A percentile compares a stretch with the other conserved stretches of the same genome.
These are phyloP conservation scores for Podilymbus podiceps DNA, from an alignment of 2,113 vertebrate genomes.

Conservation along the genomic window DNA sequence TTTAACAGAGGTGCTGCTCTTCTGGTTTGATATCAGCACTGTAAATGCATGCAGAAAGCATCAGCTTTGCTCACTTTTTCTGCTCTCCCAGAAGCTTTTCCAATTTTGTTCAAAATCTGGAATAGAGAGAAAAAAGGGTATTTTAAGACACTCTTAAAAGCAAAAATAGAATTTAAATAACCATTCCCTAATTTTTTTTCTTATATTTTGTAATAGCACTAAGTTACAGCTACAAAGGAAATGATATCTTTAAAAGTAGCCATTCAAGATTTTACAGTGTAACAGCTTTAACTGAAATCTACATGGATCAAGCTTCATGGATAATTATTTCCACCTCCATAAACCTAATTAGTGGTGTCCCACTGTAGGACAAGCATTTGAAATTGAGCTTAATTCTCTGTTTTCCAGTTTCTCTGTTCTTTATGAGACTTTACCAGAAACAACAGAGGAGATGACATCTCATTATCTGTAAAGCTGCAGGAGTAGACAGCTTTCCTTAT, in stretches of 20 bases:
- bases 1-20: background rate
- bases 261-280: background rate
- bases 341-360: background rate
- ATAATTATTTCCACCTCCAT: background rate
- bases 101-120: background rate
- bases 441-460: background rate
- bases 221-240: background rate
- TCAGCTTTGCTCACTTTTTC: background rate
- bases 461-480: background rate
- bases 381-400: background rate
- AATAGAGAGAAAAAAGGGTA: background rate
- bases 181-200: background rate
- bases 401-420: background rate
- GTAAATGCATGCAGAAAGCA: background rate
- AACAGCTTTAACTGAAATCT: background rate
- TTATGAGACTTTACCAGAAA: background rate
- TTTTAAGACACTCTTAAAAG: background rate
- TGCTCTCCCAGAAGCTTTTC: background rate
- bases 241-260: background rate
- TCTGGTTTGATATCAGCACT: background rate
- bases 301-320: background rate
- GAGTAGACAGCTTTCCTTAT: background rate
- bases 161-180: background rate
- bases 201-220: background rate
- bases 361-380: background rate